Percentiles rank a stretch among this genome's conserved stretches.
Evolutionary conservation across 2,888 invertebrate genomes (phyloP).

Genomic region (Cheilosia soror): DNA sequence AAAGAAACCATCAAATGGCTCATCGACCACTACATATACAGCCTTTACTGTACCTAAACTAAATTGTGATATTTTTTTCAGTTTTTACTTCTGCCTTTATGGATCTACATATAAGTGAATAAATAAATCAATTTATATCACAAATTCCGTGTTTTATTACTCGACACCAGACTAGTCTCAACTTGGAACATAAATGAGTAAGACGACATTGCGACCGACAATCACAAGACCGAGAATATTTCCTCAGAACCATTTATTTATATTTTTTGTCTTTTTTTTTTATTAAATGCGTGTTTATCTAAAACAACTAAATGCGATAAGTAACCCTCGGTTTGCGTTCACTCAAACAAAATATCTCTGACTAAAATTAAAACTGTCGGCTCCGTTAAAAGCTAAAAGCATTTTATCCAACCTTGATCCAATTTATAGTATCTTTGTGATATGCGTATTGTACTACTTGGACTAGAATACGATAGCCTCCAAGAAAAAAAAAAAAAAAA

Average conservation of each 20-base stretch:
- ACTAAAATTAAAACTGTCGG: slow-evolving; percentile 26
- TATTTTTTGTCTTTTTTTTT: neutral
- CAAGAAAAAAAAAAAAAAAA: slow-evolving; percentile 17
- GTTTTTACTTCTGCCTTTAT: too few species aligned
- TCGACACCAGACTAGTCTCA: too few species aligned
- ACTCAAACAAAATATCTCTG: neutral
- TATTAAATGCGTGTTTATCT: neutral
- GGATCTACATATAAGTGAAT: too few species aligned
- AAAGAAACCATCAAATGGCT: too few species aligned
- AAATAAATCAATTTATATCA: too few species aligned
- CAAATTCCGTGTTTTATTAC: too few species aligned
- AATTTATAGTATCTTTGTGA: neutral
- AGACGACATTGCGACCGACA: too few species aligned
- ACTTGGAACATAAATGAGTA: too few species aligned
- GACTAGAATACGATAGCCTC: slow-evolving; percentile 15
- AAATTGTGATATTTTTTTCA: too few species aligned
- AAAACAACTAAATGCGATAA: neutral
- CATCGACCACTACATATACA: too few species aligned
- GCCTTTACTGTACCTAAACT: too few species aligned
- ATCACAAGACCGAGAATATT: neutral
- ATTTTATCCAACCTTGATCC: slow-evolving; percentile 44
- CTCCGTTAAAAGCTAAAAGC: slow-evolving; percentile 7
- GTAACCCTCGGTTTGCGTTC: neutral
- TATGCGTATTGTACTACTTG: slow-evolving; percentile 1
- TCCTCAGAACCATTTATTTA: neutral